phyloP scores from a whole-genome alignment of 2,888 invertebrate species.

The Epinotia ramella region DNA sequence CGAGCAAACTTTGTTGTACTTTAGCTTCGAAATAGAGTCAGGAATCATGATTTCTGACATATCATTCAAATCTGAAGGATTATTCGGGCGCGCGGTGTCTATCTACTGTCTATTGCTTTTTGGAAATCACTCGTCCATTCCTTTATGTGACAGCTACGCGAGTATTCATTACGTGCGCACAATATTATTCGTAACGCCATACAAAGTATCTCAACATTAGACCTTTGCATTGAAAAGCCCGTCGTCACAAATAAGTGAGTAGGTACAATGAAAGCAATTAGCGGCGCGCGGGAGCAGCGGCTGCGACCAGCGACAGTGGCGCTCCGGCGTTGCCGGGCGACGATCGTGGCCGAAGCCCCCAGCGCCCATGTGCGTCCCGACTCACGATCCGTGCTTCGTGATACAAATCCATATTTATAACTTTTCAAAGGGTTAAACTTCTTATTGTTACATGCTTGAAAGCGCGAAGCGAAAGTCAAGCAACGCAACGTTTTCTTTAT shows the following conservation, averaged over 20 bases:
- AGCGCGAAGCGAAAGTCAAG: neutral
- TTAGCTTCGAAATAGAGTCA: no score
- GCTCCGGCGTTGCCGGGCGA: slow-evolving; percentile 36
- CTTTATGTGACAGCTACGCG: no score
- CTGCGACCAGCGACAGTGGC: slow-evolving; percentile 29
- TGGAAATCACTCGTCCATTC: no score
- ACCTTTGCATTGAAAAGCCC: slow-evolving; percentile 10
- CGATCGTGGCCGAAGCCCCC: slow-evolving; percentile 20
- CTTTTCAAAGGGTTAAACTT: slow-evolving; percentile 18
- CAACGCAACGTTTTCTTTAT: neutral
- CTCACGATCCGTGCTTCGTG: neutral
- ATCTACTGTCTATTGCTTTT: no score
- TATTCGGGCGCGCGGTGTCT: no score
- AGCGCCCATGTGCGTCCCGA: slow-evolving; percentile 16
- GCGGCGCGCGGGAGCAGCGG: slow-evolving; percentile 12
- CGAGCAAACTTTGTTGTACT: no score
- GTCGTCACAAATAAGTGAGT: slow-evolving; percentile 18
- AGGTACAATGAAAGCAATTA: slow-evolving; percentile 40
- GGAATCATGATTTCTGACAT: no score
- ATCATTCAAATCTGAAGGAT: no score
- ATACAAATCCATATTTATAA: slow-evolving; percentile 9
- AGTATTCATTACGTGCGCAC: no score
- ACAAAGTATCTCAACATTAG: slow-evolving; percentile 13
- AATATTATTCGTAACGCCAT: slow-evolving; percentile 8
- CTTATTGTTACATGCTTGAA: slow-evolving; percentile 13